Percentiles rank a stretch among this genome's conserved stretches.
Conservation (phyloP, 2,113 vertebrate genomes). For the Protobothrops flavoviridis region DNA sequence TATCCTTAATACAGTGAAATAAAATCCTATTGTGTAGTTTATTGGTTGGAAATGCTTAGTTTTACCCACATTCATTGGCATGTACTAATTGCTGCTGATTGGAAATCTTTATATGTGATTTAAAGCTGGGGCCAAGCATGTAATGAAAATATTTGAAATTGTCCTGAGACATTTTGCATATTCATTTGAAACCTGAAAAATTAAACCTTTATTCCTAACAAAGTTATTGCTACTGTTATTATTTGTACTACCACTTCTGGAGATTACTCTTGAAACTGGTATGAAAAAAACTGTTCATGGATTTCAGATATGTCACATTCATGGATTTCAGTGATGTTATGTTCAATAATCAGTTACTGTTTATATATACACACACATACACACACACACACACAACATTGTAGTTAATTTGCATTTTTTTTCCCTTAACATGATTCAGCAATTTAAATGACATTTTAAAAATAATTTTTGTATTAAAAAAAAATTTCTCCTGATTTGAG, state of each 20-base stretch:
- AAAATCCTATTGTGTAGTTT: neutral
- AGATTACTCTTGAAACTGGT: neutral
- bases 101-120: neutral
- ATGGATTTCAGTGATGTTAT: neutral
- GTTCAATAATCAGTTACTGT: neutral
- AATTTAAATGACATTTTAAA: neutral
- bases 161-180: neutral
- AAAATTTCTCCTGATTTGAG: neutral
- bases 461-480: neutral
- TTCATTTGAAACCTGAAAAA: neutral
- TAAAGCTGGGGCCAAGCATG: neutral
- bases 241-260: neutral
- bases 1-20: conserved; percentile 72
- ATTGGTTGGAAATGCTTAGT: neutral
- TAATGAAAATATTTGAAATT: neutral
- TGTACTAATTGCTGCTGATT: neutral
- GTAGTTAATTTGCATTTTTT: neutral
- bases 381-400: neutral
- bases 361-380: neutral
- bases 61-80: conserved; percentile 6
- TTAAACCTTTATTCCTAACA: neutral
- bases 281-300: neutral
- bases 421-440: neutral
- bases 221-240: neutral
- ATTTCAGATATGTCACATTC: neutral